Evolutionary conservation across 2,888 invertebrate species (phyloP).

Genomic region (Idaea dimidiata): DNA sequence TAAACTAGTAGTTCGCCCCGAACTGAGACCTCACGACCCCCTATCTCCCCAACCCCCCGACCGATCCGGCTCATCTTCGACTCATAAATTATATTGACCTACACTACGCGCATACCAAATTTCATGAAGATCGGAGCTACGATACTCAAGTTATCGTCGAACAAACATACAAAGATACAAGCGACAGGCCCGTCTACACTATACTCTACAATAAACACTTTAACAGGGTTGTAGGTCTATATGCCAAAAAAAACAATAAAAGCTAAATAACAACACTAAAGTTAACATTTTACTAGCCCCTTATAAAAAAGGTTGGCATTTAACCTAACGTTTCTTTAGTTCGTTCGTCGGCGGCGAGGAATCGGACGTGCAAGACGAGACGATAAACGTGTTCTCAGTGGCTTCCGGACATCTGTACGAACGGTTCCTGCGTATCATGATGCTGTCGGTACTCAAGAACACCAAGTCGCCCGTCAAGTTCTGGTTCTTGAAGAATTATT

Average conservation of each 20-base stretch:
- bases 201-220: too few relatives aligned
- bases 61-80: too few relatives aligned
- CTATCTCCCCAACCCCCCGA: too few relatives aligned
- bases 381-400: constrained; percentile 97
- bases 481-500: constrained; percentile 99
- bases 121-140: too few relatives aligned
- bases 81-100: too few relatives aligned
- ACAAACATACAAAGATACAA: too few relatives aligned
- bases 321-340: constrained; percentile 45
- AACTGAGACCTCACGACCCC: too few relatives aligned
- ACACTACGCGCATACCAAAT: too few relatives aligned
- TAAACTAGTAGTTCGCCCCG: too few relatives aligned
- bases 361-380: constrained; percentile 86
- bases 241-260: not conserved
- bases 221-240: too few relatives aligned
- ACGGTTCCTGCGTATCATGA: constrained; percentile 98
- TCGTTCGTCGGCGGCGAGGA: constrained; percentile 80
- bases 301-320: not conserved
- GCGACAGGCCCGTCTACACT: too few relatives aligned
- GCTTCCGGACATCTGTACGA: constrained; percentile 99
- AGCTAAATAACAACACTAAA: not conserved
- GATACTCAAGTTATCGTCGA: too few relatives aligned
- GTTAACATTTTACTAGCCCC: not conserved
- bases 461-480: constrained; percentile 98
- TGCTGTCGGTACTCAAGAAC: constrained; percentile 97